A percentile compares a stretch with the other conserved stretches of the same genome.
Conservation (phyloP, 2,113 vertebrate genomes). For the Siniperca knerii region DNA sequence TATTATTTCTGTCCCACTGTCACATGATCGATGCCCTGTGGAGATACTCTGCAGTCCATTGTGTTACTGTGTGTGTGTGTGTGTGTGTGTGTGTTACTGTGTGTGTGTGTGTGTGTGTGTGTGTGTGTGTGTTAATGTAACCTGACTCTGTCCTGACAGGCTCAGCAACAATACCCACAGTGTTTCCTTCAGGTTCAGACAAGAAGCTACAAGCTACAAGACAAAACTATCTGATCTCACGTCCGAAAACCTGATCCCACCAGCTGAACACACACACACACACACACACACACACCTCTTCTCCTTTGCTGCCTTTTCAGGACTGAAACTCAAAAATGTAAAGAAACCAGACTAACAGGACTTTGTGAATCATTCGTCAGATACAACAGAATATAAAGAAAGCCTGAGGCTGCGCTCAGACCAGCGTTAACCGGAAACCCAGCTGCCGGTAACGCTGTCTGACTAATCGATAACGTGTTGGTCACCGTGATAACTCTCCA, state of each 20-base stretch:
- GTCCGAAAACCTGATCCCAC: conserved; percentile 69
- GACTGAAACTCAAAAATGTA: no score
- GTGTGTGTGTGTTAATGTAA: conserved; percentile 36
- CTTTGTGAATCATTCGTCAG: background rate
- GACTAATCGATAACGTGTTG: no score
- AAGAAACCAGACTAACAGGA: background rate
- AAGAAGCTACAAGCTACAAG: conserved; percentile 73
- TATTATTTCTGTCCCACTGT: conserved; percentile 45
- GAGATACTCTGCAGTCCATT: conserved; percentile 44
- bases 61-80: conserved; percentile 21
- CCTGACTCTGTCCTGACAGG: conserved; percentile 51
- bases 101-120: conserved; percentile 2
- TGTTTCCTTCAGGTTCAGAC: conserved; percentile 63
- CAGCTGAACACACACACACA: conserved; percentile 8
- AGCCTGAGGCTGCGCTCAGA: no score
- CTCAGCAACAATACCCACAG: conserved; percentile 45
- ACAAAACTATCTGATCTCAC: conserved; percentile 82
- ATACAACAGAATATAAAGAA: background rate
- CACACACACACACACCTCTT: conserved; percentile 11
- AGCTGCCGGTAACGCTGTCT: no score
- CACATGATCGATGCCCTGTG: conserved; percentile 44
- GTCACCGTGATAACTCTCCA: no score
- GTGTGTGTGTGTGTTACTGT: conserved; percentile 25
- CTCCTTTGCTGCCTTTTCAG: no score
- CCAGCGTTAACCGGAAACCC: no score